Conservation (phyloP, 2,113 vertebrate species). For the Podilymbus podiceps region DNA sequence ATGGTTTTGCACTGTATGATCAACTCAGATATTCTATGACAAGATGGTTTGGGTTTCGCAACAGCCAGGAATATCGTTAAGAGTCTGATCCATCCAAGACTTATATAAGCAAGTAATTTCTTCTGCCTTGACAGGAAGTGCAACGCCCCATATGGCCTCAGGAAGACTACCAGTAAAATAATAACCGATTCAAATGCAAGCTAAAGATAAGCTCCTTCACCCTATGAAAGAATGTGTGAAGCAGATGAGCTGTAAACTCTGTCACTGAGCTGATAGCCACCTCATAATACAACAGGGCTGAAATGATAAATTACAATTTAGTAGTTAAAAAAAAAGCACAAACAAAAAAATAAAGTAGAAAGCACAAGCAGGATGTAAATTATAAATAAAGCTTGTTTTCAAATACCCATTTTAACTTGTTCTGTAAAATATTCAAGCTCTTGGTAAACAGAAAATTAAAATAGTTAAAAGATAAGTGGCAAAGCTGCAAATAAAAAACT, state of each 20-base stretch:
- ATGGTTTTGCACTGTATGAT: neutral
- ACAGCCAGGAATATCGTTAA: neutral
- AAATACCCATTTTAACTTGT: neutral
- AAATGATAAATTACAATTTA: neutral
- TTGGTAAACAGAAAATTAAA: neutral
- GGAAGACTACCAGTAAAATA: neutral
- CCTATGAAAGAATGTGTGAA: neutral
- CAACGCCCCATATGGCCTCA: neutral
- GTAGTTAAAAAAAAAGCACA: neutral
- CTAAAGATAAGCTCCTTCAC: neutral
- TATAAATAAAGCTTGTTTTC: neutral
- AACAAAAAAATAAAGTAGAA: neutral
- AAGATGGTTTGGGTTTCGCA: neutral
- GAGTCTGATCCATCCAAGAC: neutral
- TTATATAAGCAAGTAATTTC: neutral
- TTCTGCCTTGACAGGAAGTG: neutral
- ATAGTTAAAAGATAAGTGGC: neutral
- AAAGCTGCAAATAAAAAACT: neutral
- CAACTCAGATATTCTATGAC: neutral
- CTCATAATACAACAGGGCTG: neutral
- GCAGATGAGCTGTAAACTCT: neutral
- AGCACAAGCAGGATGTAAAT: neutral
- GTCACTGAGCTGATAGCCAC: neutral
- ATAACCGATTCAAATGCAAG: slow-evolving; percentile 11
- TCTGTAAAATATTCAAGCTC: neutral